Percentiles rank a stretch among this genome's conserved stretches.
Evolutionary conservation across 2,797 vertebrate genomes (phyloP).

Genomic region (Alectoris magna): DNA sequence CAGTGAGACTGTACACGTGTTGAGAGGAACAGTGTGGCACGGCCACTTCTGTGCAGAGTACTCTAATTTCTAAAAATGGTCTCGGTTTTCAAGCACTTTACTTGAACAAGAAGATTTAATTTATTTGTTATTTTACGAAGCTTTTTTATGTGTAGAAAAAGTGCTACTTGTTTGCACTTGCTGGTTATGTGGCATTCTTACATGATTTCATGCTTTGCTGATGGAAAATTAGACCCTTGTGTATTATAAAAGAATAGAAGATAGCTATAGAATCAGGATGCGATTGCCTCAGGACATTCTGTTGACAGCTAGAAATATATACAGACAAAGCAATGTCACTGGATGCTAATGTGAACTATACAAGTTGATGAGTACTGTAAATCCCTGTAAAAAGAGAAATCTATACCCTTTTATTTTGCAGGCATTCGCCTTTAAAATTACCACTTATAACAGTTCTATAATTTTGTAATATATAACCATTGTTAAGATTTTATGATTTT

Average conservation of each 20-base stretch:
- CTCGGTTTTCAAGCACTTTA: constrained; percentile 76
- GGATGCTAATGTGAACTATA: constrained; percentile 96
- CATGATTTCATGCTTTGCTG: constrained; percentile 98
- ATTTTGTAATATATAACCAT: constrained; percentile 41
- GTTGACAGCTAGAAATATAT: constrained; percentile 97
- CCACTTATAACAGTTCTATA: constrained; percentile 14
- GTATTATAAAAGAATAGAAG: constrained; percentile 91
- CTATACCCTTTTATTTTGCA: constrained; percentile 69
- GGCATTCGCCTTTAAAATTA: constrained; percentile 59
- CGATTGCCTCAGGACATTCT: constrained; percentile 96
- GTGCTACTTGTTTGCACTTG: constrained; percentile 87
- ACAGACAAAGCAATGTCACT: constrained; percentile 93
- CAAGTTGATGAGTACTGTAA: constrained; percentile 87
- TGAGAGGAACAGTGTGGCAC: constrained; percentile 39
- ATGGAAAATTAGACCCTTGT: constrained; percentile 96
- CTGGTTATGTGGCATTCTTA: constrained; percentile 93
- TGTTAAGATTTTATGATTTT: constrained; percentile 67
- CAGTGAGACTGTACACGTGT: constrained; percentile 26
- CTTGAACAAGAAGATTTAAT: constrained; percentile 82
- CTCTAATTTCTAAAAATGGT: constrained; percentile 67
- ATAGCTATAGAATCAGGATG: constrained; percentile 88
- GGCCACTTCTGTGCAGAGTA: constrained; percentile 24
- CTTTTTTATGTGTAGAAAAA: constrained; percentile 84
- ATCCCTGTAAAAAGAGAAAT: constrained; percentile 84
- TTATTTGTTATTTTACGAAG: constrained; percentile 88